Percentiles rank a stretch among this genome's conserved stretches.
phyloP scores from a whole-genome alignment of 2,888 invertebrate species.

The Chironomus tentans region DNA sequence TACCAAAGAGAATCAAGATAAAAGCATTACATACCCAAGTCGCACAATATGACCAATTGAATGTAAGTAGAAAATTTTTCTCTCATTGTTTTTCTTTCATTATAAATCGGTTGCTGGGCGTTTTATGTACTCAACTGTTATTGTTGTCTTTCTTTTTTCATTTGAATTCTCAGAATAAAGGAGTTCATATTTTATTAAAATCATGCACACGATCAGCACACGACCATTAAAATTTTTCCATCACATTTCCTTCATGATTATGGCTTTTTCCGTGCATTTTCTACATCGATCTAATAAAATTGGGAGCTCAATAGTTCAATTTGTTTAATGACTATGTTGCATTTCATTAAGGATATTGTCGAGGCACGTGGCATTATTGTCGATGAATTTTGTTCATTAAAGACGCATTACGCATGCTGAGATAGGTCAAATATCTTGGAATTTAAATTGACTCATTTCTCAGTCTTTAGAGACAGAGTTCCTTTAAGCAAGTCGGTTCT shows the following conservation, averaged over 20 bases:
- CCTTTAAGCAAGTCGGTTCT: background rate
- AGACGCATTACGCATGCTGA: background rate
- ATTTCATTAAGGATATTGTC: constrained; percentile 15
- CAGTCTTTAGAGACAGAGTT: too few relatives aligned
- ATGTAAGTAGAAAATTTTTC: too few relatives aligned
- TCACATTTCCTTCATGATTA: constrained; percentile 11
- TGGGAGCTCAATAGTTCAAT: background rate
- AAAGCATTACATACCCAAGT: too few relatives aligned
- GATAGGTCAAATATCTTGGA: background rate
- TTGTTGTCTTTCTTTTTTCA: too few relatives aligned
- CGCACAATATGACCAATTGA: too few relatives aligned
- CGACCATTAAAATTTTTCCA: background rate
- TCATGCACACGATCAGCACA: constrained; percentile 22
- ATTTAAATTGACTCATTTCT: background rate
- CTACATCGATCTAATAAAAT: too few relatives aligned
- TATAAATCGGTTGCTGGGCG: too few relatives aligned
- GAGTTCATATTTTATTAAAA: constrained; percentile 24
- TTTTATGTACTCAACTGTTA: too few relatives aligned
- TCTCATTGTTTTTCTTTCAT: too few relatives aligned
- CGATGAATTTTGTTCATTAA: background rate
- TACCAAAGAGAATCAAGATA: too few relatives aligned
- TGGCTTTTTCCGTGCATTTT: background rate
- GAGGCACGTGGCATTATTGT: background rate
- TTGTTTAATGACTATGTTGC: constrained; percentile 20
- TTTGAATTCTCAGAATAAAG: too few relatives aligned